Evolutionary conservation across 37 sponge, comb jelly and placozoan genomes (phyloP).

Genomic region (Cladorhizidae sp.): DNA sequence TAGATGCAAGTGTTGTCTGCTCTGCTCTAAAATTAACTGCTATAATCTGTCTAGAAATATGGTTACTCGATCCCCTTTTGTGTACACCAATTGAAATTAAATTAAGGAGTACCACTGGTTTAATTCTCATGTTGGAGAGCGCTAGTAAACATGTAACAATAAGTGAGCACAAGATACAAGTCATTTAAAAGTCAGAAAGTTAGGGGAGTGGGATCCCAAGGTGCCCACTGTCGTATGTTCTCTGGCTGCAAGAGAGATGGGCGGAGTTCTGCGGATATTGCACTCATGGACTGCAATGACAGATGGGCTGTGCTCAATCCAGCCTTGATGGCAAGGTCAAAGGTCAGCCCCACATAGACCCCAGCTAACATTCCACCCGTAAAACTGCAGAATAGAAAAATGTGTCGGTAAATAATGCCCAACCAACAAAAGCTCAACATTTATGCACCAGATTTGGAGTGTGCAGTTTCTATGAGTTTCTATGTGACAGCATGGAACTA

Average conservation of each 20-base stretch:
- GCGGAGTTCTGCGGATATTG: constrained; percentile 35
- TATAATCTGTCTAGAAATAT: no score
- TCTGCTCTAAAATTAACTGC: no score
- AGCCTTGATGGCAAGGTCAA: constrained; percentile 55
- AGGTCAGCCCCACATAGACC: constrained; percentile 29
- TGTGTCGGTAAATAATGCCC: background rate
- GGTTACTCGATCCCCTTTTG: no score
- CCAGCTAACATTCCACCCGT: constrained; percentile 66
- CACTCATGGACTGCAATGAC: constrained; percentile 44
- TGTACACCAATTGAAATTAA: no score
- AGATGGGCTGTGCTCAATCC: constrained; percentile 74
- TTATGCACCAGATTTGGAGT: background rate
- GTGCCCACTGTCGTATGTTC: constrained; percentile 18
- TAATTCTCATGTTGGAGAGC: no score
- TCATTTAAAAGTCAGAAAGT: background rate
- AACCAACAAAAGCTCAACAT: background rate
- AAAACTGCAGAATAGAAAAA: constrained; percentile 50
- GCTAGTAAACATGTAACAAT: no score
- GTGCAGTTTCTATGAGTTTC: no score
- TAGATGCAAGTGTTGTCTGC: no score
- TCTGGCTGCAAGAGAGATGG: constrained; percentile 29
- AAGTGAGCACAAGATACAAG: background rate
- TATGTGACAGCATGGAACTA: no score
- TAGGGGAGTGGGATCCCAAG: constrained; percentile 20
- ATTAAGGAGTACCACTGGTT: no score